phyloP scores from a whole-genome alignment of 1,140 invertebrate species.

The Leptinotarsa undecemlineata region DNA sequence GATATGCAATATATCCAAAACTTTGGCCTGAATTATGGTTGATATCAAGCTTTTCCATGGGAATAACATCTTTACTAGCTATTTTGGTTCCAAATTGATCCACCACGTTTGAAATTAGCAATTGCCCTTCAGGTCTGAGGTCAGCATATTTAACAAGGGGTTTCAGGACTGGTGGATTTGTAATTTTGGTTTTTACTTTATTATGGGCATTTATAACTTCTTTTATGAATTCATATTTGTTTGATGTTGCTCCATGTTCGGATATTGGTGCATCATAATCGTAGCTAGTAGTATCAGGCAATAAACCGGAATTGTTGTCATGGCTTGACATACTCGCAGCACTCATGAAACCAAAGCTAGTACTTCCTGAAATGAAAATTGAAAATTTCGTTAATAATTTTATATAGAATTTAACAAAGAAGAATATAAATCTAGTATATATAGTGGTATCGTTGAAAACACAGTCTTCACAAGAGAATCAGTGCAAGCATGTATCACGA shows the following conservation, averaged over 20 bases:
- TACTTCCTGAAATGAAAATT: conserved; percentile 50
- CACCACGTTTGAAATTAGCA: conserved; percentile 50
- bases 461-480: not conserved
- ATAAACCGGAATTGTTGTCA: conserved; percentile 45
- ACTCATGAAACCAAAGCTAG: conserved; percentile 70
- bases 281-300: conserved; percentile 63
- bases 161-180: conserved; percentile 46
- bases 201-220: conserved; percentile 53
- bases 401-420: not conserved
- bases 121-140: conserved; percentile 35
- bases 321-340: conserved; percentile 55
- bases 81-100: conserved; percentile 34
- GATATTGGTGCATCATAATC: conserved; percentile 61
- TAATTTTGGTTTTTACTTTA: conserved; percentile 53
- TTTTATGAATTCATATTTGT: conserved; percentile 55
- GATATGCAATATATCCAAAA: conserved; percentile 64
- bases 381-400: not conserved
- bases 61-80: conserved; percentile 40
- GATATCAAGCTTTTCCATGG: conserved; percentile 64
- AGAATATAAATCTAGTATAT: too few species aligned
- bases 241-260: conserved; percentile 59
- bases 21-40: conserved; percentile 61
- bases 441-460: too few species aligned
- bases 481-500: not conserved
- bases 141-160: conserved; percentile 48